phyloP scores from a whole-genome alignment of 2,888 invertebrate genomes.

The Yponomeuta evonymella region DNA sequence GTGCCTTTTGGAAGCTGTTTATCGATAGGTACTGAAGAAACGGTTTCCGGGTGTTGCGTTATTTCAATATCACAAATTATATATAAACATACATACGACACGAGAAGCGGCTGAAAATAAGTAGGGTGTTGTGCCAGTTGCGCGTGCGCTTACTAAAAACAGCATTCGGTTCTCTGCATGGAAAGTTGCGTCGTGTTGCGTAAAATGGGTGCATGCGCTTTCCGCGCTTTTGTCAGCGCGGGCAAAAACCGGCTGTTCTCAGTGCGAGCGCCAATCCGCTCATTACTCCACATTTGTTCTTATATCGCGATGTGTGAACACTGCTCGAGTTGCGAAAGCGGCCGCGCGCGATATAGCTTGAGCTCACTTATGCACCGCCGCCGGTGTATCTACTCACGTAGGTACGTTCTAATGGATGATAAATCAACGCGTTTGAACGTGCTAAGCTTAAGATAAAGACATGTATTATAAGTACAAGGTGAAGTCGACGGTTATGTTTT shows the following conservation, averaged over 20 bases:
- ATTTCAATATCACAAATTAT: no score
- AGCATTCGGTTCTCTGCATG: slow-evolving; percentile 36
- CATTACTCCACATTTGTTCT: slow-evolving; percentile 59
- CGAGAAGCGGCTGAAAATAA: neutral
- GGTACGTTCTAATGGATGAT: neutral
- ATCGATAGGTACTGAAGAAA: no score
- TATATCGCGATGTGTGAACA: slow-evolving; percentile 24
- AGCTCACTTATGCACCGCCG: neutral
- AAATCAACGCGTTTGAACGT: slow-evolving; percentile 6
- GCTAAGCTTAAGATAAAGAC: slow-evolving; percentile 1
- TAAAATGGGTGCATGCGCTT: slow-evolving; percentile 61
- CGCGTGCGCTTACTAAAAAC: slow-evolving; percentile 7
- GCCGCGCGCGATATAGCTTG: neutral
- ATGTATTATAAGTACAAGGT: slow-evolving; percentile 5
- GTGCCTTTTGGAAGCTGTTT: no score
- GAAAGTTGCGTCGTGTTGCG: slow-evolving; percentile 55
- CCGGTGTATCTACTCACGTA: neutral
- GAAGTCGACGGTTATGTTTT: slow-evolving; percentile 3
- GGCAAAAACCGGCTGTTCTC: slow-evolving; percentile 58
- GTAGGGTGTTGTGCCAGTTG: neutral
- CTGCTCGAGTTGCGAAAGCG: slow-evolving; percentile 1
- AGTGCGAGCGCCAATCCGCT: slow-evolving; percentile 30
- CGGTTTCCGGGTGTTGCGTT: no score
- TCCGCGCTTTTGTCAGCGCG: slow-evolving; percentile 44
- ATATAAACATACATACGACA: neutral